Evolutionary conservation across 2,797 vertebrate genomes (phyloP), one percentile per base, ranked within the genome.

Genomic region (Leuciscus waleckii): DNA sequence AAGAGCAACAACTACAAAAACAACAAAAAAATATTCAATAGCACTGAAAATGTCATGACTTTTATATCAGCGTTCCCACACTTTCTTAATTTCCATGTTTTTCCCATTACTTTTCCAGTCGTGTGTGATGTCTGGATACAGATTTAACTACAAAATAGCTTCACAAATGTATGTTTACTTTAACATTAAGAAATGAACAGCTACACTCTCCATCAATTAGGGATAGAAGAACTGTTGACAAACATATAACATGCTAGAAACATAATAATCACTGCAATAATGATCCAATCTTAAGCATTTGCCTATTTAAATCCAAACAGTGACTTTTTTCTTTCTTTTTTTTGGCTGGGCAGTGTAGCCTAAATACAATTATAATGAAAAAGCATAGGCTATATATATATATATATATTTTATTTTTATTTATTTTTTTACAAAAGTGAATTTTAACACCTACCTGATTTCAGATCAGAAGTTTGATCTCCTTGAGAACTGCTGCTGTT

Each of bases 401-500:
- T n/a, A n/a, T 26, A 54, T 43, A 3, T 0, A 37, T 7, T 7
- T 17, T 13, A 1, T 39, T 39, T 1, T 7, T 37, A 7, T 39
- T 1, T 7, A 7, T 14, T 13, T 5, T 5, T 49, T 49, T 49
- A 49, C 46, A 54, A 54, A 54, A 8, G 51, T 21, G 2, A 0
- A 54, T 54, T 21, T 54, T 1, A 54, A 54, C 16, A 19, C 56
- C 26, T 65, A 90, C 87, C 87, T 86, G 87, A 58, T 87, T 88
- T 79, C 16, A 78, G n/a, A 10, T 87, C 87, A 21, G 23, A n/a
- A 37, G 80, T 35, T 11, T 81, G 76, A 49, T 81, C 71, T 49
- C 21, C 79, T 79, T 35, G 46, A 17, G 77, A 37, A 54, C 51
- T 56, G 29, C 13, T 58, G 76, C 56, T 85, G 80, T 94, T 95